phyloP scores from a whole-genome alignment of 1,140 invertebrate genomes.

The Hetaerina americana region DNA sequence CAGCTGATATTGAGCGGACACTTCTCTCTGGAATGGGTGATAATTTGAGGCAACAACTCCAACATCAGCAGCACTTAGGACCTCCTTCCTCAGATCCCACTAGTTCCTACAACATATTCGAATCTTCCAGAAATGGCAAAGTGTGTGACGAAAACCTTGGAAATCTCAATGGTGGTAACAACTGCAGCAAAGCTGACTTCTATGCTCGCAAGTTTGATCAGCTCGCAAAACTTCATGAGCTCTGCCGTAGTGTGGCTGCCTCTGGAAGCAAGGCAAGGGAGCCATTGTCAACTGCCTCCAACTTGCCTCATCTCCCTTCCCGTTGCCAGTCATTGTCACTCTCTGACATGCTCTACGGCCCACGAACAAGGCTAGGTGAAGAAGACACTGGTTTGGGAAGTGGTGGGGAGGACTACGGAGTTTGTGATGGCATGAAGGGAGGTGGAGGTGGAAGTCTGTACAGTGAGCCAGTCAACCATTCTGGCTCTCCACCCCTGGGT shows the following conservation, averaged over 20 bases:
- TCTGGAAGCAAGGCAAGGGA: slow-evolving; percentile 1
- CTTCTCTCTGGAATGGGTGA: slow-evolving; percentile 10
- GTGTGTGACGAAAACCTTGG: neutral
- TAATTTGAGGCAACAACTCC: slow-evolving; percentile 18
- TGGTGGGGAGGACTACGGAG: slow-evolving; percentile 41
- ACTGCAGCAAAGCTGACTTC: slow-evolving; percentile 12
- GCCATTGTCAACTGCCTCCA: neutral
- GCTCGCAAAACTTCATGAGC: slow-evolving; percentile 48
- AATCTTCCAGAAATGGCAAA: neutral
- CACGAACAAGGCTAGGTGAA: neutral
- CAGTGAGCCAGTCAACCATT: slow-evolving; percentile 63
- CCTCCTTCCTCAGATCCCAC: slow-evolving; percentile 16
- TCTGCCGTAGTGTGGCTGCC: slow-evolving; percentile 39
- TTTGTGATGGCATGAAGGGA: slow-evolving; percentile 15
- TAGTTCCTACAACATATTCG: neutral
- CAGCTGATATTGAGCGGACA: slow-evolving; percentile 52
- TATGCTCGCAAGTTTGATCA: slow-evolving; percentile 43
- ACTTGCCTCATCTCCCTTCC: slow-evolving; percentile 30
- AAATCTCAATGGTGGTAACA: slow-evolving; percentile 1
- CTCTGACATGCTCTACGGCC: slow-evolving; percentile 51
- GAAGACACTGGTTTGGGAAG: slow-evolving; percentile 16
- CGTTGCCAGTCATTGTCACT: slow-evolving; percentile 53
- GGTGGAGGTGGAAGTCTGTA: slow-evolving; percentile 48
- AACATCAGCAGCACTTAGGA: neutral
- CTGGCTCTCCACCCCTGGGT: neutral